Percentiles rank a stretch among this genome's conserved stretches.
Conservation (phyloP, 2,113 vertebrate genomes). For the Ochotona princeps region DNA sequence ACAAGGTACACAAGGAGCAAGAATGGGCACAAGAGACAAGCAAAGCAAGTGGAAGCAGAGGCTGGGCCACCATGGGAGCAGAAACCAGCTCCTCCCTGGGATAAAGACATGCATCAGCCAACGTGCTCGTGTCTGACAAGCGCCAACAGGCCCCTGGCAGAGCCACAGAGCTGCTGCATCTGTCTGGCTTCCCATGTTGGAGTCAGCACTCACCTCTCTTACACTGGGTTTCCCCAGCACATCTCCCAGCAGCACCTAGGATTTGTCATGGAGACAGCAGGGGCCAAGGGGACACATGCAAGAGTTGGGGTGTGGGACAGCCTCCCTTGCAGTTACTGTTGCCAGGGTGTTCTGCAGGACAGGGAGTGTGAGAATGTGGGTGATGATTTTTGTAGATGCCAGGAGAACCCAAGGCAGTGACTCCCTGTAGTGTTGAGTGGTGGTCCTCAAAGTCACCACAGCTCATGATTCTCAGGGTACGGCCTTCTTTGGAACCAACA, state of each 20-base stretch:
- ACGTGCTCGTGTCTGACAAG: constrained; percentile 81
- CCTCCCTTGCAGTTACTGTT: fast-evolving
- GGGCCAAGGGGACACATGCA: neutral
- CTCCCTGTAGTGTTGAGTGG: neutral
- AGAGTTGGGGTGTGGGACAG: fast-evolving
- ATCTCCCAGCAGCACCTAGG: fast-evolving
- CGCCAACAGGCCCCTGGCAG: constrained; percentile 81
- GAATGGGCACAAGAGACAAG: neutral
- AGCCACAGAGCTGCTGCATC: constrained; percentile 81
- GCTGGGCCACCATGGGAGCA: neutral
- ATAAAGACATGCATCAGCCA: constrained; percentile 81
- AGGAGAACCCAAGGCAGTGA: neutral
- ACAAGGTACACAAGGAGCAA: neutral
- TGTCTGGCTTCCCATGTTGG: constrained; percentile 79
- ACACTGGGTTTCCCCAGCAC: neutral
- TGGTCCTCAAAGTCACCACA: neutral
- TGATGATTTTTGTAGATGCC: neutral
- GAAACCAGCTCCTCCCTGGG: constrained; percentile 10
- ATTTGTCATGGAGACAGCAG: neutral
- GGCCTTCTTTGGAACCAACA: neutral
- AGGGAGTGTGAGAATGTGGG: fast-evolving
- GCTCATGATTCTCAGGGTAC: neutral
- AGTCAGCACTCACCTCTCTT: constrained; percentile 77
- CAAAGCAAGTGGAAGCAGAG: neutral
- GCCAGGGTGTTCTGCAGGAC: fast-evolving